A percentile compares a stretch with the other conserved stretches of the same genome.
Conservation (phyloP, 2,888 invertebrate genomes). For the Auanema freiburgensis region DNA sequence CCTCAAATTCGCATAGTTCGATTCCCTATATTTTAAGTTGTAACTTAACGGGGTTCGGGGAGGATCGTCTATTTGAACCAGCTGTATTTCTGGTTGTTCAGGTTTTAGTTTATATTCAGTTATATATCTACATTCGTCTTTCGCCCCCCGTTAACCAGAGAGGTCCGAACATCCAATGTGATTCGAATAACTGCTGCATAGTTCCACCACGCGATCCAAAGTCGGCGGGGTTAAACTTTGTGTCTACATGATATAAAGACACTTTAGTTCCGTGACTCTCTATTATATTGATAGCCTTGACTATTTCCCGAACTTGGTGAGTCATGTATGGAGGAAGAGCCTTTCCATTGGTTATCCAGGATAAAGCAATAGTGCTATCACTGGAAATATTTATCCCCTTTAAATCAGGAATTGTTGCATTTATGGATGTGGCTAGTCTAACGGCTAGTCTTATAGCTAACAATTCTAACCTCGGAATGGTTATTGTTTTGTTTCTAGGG, state of each 20-base stretch:
- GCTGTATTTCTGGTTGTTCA: too few relatives aligned
- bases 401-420: background rate
- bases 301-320: background rate
- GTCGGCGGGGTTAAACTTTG: too few relatives aligned
- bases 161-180: too few relatives aligned
- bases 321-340: background rate
- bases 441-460: background rate
- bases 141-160: too few relatives aligned
- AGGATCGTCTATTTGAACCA: too few relatives aligned
- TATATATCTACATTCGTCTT: too few relatives aligned
- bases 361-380: background rate
- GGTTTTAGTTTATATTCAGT: too few relatives aligned
- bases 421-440: background rate
- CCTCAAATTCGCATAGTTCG: too few relatives aligned
- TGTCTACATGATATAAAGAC: background rate
- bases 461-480: constrained; percentile 3
- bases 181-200: too few relatives aligned
- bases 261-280: background rate
- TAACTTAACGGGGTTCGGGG: too few relatives aligned
- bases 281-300: background rate
- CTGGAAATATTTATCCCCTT: background rate
- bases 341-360: background rate
- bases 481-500: background rate
- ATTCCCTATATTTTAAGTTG: too few relatives aligned
- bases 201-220: too few relatives aligned